phyloP scores from a whole-genome alignment of 1,140 invertebrate species.

The Cyclina sinensis region DNA sequence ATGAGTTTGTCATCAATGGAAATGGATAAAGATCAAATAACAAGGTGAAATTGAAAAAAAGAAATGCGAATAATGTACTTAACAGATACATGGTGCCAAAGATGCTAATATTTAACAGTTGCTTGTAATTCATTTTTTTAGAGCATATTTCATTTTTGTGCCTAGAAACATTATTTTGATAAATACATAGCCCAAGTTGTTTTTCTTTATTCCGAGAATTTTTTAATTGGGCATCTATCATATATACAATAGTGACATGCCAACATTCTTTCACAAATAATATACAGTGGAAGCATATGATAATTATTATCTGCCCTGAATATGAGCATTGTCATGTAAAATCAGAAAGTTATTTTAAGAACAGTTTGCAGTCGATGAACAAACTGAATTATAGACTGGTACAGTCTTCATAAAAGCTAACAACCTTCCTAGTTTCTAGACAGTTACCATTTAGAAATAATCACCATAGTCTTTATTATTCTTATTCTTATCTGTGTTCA shows the following conservation, averaged over 20 bases:
- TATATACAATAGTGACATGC: not conserved
- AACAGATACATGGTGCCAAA: constrained; percentile 59
- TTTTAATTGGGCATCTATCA: constrained; percentile 31
- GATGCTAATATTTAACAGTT: constrained; percentile 63
- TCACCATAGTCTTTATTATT: too few relatives aligned
- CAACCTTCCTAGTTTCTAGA: too few relatives aligned
- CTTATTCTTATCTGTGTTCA: too few relatives aligned
- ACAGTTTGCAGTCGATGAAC: too few relatives aligned
- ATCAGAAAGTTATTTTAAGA: too few relatives aligned
- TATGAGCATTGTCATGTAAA: too few relatives aligned
- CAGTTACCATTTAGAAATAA: too few relatives aligned
- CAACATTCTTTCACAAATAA: too few relatives aligned
- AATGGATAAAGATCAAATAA: constrained; percentile 67
- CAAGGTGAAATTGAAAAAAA: constrained; percentile 65
- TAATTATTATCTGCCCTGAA: too few relatives aligned
- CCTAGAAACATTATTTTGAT: constrained; percentile 49
- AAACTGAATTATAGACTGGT: too few relatives aligned
- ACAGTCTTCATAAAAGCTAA: too few relatives aligned
- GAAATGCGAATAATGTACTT: constrained; percentile 63
- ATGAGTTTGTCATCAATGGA: constrained; percentile 60
- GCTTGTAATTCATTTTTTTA: constrained; percentile 64
- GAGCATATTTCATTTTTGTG: constrained; percentile 51
- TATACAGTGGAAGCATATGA: too few relatives aligned
- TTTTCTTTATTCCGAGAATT: not conserved
- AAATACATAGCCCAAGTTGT: constrained; percentile 22